Conservation (phyloP, 2,113 vertebrate species). For the Spheniscus mendiculus region DNA sequence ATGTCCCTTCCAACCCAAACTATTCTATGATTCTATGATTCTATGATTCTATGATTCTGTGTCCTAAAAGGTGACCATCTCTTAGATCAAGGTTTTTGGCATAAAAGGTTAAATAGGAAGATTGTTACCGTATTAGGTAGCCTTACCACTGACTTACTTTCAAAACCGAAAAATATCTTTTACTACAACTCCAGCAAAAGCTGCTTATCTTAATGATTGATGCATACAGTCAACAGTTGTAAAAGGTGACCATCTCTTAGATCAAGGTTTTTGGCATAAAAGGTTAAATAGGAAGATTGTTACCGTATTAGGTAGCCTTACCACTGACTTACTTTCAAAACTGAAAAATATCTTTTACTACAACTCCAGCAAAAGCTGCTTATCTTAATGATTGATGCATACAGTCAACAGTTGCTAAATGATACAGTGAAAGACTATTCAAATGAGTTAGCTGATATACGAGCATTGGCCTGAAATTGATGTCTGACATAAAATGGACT, state of each 20-base stretch:
- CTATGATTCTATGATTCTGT: not conserved
- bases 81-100: not conserved
- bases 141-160: not conserved
- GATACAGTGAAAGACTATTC: not conserved
- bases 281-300: not conserved
- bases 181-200: not conserved
- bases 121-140: not conserved
- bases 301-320: not conserved
- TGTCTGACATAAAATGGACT: not conserved
- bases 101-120: not conserved
- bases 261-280: not conserved
- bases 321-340: not conserved
- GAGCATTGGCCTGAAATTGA: not conserved
- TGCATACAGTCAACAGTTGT: not conserved
- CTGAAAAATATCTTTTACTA: not conserved
- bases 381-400: not conserved
- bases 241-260: not conserved
- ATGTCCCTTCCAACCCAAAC: no score
- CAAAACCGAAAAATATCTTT: not conserved
- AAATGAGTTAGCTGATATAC: not conserved
- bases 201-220: not conserved
- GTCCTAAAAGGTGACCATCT: not conserved
- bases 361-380: not conserved
- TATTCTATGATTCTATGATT: no score
- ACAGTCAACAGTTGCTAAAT: not conserved